Evolutionary conservation across 2,113 vertebrate species (phyloP).

Genomic region (Dolichallabes microphthalmus): DNA sequence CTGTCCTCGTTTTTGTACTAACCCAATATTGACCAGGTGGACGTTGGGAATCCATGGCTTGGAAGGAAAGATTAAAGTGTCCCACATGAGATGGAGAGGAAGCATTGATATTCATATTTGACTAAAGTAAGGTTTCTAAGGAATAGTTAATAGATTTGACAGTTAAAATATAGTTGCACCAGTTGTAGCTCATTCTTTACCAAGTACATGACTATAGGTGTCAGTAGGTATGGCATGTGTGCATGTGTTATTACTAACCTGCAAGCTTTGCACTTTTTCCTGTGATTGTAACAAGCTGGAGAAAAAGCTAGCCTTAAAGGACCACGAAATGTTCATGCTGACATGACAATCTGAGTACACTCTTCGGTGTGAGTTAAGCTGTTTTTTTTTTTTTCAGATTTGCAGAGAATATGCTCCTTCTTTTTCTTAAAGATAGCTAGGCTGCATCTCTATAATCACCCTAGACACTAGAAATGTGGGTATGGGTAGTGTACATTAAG

Average conservation of each 20-base stretch:
- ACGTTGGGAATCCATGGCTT: constrained; percentile 73
- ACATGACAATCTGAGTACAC: too few relatives aligned
- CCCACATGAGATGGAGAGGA: constrained; percentile 24
- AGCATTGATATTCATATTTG: neutral
- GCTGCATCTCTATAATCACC: neutral
- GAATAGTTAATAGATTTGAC: neutral
- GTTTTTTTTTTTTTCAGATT: neutral
- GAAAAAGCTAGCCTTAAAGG: too few relatives aligned
- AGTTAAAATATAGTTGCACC: neutral
- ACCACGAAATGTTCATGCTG: neutral
- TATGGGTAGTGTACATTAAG: neutral
- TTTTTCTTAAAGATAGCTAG: neutral
- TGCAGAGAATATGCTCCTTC: neutral
- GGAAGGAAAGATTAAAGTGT: constrained; percentile 68
- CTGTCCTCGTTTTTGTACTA: constrained; percentile 36
- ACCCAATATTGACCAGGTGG: constrained; percentile 59
- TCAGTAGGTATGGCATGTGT: neutral
- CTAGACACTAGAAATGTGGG: neutral
- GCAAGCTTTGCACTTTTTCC: neutral
- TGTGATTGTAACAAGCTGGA: neutral
- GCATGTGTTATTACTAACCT: constrained; percentile 11
- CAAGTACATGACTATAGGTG: neutral
- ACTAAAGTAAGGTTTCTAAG: neutral
- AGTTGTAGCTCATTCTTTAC: neutral
- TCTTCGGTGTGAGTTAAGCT: neutral